Conservation (phyloP, 2,888 invertebrate species). For the Drosophila pseudotalamancana region DNA sequence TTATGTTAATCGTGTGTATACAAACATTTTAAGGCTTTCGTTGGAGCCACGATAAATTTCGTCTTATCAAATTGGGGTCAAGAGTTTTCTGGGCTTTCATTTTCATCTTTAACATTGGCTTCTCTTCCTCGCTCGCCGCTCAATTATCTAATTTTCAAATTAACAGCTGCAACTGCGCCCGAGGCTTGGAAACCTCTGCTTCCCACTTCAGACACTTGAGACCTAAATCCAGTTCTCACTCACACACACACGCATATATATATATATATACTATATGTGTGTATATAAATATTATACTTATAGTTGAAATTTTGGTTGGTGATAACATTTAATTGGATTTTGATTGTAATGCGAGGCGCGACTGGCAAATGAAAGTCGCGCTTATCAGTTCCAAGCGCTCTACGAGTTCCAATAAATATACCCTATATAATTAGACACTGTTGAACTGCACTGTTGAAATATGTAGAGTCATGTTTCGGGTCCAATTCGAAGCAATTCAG, state of each 20-base stretch:
- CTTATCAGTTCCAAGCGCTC: slow-evolving; percentile 46
- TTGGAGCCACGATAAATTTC: slow-evolving; percentile 17
- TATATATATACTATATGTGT: too few species aligned
- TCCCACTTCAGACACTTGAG: slow-evolving; percentile 15
- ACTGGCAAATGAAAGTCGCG: slow-evolving; percentile 39
- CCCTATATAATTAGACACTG: slow-evolving; percentile 18
- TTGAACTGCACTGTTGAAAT: too few species aligned
- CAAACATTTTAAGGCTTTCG: too few species aligned
- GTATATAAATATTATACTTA: too few species aligned
- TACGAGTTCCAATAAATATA: slow-evolving; percentile 6
- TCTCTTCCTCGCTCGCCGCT: slow-evolving; percentile 21
- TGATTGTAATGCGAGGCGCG: slow-evolving; percentile 59
- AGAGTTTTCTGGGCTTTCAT: slow-evolving; percentile 45
- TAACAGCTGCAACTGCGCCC: slow-evolving; percentile 65
- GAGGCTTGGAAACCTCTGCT: slow-evolving; percentile 25
- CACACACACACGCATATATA: neutral
- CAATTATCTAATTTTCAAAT: slow-evolving; percentile 74
- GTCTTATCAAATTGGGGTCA: slow-evolving; percentile 49
- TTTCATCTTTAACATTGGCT: slow-evolving; percentile 40
- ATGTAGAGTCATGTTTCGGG: neutral
- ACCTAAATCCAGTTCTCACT: slow-evolving; percentile 4
- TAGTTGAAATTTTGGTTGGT: slow-evolving; percentile 38
- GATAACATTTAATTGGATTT: slow-evolving; percentile 73
- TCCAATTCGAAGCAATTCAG: neutral
- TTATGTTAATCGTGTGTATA: neutral